phyloP scores from a whole-genome alignment of 2,888 invertebrate species.

The Drosophila rellima region DNA sequence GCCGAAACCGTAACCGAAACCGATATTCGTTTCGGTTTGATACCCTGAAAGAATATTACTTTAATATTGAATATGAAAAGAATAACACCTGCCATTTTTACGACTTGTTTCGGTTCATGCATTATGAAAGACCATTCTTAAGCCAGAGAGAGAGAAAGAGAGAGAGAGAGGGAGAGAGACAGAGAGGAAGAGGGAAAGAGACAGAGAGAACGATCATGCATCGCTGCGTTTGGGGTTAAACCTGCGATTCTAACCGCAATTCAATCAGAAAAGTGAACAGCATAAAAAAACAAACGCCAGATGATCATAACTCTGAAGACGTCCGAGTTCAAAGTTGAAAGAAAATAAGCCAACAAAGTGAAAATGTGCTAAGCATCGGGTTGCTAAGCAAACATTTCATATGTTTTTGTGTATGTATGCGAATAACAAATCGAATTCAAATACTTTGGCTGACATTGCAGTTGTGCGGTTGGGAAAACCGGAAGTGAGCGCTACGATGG shows the following conservation, averaged over 20 bases:
- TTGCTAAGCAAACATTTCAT: constrained; percentile 38
- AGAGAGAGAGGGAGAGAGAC: neutral
- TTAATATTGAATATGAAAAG: neutral
- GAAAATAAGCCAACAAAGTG: neutral
- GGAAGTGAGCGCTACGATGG: constrained; percentile 56
- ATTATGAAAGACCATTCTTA: constrained; percentile 11
- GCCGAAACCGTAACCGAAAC: too few relatives aligned
- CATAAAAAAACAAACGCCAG: neutral
- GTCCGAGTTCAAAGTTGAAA: constrained; percentile 1
- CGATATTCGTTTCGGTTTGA: too few relatives aligned
- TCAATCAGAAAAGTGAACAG: constrained; percentile 33
- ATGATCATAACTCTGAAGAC: too few relatives aligned
- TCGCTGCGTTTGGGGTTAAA: constrained; percentile 46
- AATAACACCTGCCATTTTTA: constrained; percentile 41
- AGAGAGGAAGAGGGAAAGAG: neutral
- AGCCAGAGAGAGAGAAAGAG: neutral
- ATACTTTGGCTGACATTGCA: constrained; percentile 27
- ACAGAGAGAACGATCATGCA: constrained; percentile 22
- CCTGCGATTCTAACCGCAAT: constrained; percentile 40
- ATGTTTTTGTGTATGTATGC: neutral
- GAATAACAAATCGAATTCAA: constrained; percentile 18
- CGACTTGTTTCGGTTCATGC: constrained; percentile 34
- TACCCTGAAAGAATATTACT: too few relatives aligned
- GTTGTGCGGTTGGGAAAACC: constrained; percentile 62
- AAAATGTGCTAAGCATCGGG: constrained; percentile 7